These are phyloP conservation scores for Bradynema listronoti DNA, from an alignment of 1,140 invertebrate species.

Conservation along the genomic window DNA sequence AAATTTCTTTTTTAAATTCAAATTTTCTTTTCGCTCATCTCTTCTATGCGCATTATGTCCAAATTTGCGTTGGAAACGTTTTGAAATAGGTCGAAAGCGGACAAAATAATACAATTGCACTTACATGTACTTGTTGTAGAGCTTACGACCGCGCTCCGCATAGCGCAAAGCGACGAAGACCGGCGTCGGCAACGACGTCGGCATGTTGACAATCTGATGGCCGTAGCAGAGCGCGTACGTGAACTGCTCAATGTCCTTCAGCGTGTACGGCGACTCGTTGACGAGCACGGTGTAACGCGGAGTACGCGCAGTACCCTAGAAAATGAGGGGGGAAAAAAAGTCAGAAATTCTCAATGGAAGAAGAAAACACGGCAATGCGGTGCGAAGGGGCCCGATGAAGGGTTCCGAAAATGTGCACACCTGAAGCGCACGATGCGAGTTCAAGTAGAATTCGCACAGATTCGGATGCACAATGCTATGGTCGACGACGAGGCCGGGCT, in stretches of 20 bases:
- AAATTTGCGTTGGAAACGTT: background rate
- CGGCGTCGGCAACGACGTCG: conserved; percentile 10
- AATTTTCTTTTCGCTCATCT: background rate
- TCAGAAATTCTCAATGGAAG: no score
- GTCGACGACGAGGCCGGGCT: conserved; percentile 19
- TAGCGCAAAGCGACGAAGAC: conserved; percentile 11
- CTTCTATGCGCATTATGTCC: background rate
- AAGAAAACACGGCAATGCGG: no score
- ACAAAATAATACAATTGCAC: background rate
- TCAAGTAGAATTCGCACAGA: conserved; percentile 21
- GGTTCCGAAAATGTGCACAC: conserved; percentile 1
- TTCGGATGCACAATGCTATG: conserved; percentile 15
- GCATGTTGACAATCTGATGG: conserved; percentile 17
- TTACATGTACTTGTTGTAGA: conserved; percentile 14
- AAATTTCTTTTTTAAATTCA: background rate
- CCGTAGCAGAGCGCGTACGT: conserved; percentile 18
- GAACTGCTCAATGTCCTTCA: conserved; percentile 8
- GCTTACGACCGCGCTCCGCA: conserved; percentile 7
- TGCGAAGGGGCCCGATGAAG: no score
- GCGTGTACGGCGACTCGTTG: conserved; percentile 4
- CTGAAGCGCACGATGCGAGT: conserved; percentile 21
- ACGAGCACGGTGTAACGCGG: conserved; percentile 9
- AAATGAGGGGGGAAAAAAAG: no score
- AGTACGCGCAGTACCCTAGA: conserved; percentile 15
- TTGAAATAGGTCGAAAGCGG: background rate